Evolutionary conservation across 1,140 invertebrate genomes (phyloP), one percentile per base, ranked within the genome.

Genomic region (Dermatophagoides farinae): DNA sequence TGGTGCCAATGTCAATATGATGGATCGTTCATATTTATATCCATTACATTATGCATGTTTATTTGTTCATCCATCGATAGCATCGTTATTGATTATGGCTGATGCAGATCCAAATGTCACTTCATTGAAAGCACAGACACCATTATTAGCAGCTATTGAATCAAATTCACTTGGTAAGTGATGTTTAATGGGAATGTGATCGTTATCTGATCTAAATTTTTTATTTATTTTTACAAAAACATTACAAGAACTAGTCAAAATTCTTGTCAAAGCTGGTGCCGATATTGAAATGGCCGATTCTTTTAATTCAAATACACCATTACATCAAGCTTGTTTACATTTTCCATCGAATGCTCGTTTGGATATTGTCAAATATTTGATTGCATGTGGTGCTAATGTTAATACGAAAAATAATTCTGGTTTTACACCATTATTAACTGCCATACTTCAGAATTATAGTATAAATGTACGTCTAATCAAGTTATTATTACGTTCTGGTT

Each of bases 351-450:
- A 96, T 71, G 96, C 98, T 71, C 92, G 87, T 71, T 88, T 90
- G 8, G 91, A 97, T 77, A 92, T 98, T 12, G 91, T 90, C 16
- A 91, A 97, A 72, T 74, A 97, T 55, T 97, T 97, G 71, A 75
- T 98, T 38, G 89, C 95, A 71, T 82, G 89, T 69, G 87, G 93
- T 72, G 88, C 90, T 0, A 90, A 88, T 66, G 76, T 95, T 18
- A 63, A 63, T 46, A 38, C 22, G 18, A 14, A 8, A 16, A 61
- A 63, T 46, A 83, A 92, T 71, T 77, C 90, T 44, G 93, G 87
- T 61, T 89, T 97, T 68, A 89, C 92, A 0, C 96, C 93, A 2
- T 86, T 93, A 0, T 76, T 98, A 8, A 93, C 98, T 74, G 75
- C 97, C 65, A 49, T 62, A 64, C 49, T 92, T 93, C 0, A 89